Evolutionary conservation across 1,140 invertebrate genomes (phyloP).

Genomic region (Drosophila santomea): DNA sequence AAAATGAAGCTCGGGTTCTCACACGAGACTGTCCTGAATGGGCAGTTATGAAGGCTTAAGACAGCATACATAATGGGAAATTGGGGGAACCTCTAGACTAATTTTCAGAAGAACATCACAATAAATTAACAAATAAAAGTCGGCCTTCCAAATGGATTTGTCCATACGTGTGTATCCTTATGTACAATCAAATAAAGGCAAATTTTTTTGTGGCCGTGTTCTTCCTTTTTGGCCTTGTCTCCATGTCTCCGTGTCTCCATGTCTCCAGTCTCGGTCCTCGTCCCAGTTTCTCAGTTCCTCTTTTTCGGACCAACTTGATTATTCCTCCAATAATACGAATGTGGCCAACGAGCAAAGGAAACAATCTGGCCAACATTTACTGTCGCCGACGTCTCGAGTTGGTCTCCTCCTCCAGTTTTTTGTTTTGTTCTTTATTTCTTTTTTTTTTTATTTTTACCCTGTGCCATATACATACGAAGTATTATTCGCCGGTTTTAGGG

Average conservation of each 20-base stretch:
- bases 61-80: conserved; percentile 69
- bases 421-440: no score
- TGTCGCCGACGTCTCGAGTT: conserved; percentile 22
- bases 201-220: conserved; percentile 48
- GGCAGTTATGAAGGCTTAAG: conserved; percentile 66
- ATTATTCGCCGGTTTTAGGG: conserved; percentile 49
- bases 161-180: conserved; percentile 21
- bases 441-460: neutral
- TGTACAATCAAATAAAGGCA: conserved; percentile 67
- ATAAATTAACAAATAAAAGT: conserved; percentile 82
- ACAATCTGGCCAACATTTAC: conserved; percentile 37
- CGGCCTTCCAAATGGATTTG: conserved; percentile 64
- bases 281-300: conserved; percentile 1
- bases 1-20: neutral
- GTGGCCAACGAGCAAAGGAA: conserved; percentile 16
- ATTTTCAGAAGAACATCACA: conserved; percentile 78
- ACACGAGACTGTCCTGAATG: conserved; percentile 9
- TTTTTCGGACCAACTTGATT: conserved; percentile 32
- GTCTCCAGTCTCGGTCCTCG: neutral
- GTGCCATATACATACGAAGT: conserved; percentile 3
- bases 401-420: conserved; percentile 1
- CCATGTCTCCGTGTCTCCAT: neutral
- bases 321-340: conserved; percentile 56
- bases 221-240: neutral
- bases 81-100: conserved; percentile 71